phyloP scores from a whole-genome alignment of 2,113 vertebrate species.

The Gulo gulo region DNA sequence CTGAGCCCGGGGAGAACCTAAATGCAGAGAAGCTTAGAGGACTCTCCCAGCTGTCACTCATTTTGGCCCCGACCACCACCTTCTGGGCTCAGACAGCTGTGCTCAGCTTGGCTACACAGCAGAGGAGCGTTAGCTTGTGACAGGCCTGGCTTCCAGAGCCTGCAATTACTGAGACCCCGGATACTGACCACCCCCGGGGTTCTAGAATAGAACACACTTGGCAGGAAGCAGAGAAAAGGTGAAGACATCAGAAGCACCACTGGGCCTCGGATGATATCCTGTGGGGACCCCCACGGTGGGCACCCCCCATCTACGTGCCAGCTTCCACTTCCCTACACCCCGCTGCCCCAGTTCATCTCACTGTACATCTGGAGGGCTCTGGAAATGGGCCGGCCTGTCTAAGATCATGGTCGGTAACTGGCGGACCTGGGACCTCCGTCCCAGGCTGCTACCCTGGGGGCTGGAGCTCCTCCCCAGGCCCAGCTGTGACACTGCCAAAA shows the following conservation, averaged over 20 bases:
- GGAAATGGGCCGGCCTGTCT: neutral
- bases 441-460: neutral
- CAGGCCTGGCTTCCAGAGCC: neutral
- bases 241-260: neutral
- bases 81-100: fast-evolving
- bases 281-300: fast-evolving
- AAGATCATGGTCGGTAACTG: fast-evolving
- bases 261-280: neutral
- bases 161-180: neutral
- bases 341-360: neutral
- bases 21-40: too few relatives aligned
- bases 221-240: neutral
- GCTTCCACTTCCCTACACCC: neutral
- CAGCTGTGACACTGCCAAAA: neutral
- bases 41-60: neutral
- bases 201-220: neutral
- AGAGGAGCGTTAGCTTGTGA: fast-evolving
- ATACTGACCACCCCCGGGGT: too few relatives aligned
- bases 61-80: neutral
- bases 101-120: neutral
- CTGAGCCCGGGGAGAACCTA: neutral
- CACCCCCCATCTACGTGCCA: fast-evolving
- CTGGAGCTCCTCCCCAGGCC: fast-evolving
- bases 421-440: neutral
- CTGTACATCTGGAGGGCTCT: neutral